These are phyloP conservation scores for Tragelaphus imberbis DNA, from an alignment of 2,113 vertebrate species.

Conservation along the genomic window DNA sequence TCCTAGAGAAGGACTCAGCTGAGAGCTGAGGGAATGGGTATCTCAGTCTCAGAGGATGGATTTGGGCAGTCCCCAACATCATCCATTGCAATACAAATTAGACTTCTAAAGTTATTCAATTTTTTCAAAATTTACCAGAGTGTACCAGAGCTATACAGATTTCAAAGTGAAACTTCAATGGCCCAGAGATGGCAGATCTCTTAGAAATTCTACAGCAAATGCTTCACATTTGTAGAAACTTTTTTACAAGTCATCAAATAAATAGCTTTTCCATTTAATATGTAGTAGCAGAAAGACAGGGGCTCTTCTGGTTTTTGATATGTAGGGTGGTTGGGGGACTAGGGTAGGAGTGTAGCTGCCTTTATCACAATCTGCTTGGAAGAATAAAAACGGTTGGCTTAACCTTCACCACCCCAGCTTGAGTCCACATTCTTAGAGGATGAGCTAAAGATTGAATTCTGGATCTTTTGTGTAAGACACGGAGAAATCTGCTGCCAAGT, in stretches of 20 bases:
- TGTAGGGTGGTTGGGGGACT: background rate
- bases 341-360: background rate
- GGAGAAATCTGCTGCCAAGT: constrained; percentile 40
- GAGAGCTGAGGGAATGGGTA: background rate
- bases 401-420: background rate
- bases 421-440: constrained; percentile 14
- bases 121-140: constrained; percentile 30
- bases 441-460: background rate
- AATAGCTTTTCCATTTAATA: background rate
- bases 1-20: background rate
- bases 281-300: background rate
- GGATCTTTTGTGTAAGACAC: constrained; percentile 39
- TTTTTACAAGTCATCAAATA: background rate
- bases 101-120: background rate
- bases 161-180: background rate
- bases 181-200: constrained; percentile 1
- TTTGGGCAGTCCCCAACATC: background rate
- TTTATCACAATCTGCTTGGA: background rate
- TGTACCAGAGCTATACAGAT: background rate
- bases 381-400: constrained; percentile 26
- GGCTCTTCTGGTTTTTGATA: background rate
- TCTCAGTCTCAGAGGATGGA: background rate
- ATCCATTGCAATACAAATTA: background rate
- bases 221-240: background rate
- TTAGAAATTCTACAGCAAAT: constrained; percentile 12